A percentile compares a stretch with the other conserved stretches of the same genome.
Conservation (phyloP, 37 sponge, comb jelly and placozoan species). For the Cladorhizidae sp. region DNA sequence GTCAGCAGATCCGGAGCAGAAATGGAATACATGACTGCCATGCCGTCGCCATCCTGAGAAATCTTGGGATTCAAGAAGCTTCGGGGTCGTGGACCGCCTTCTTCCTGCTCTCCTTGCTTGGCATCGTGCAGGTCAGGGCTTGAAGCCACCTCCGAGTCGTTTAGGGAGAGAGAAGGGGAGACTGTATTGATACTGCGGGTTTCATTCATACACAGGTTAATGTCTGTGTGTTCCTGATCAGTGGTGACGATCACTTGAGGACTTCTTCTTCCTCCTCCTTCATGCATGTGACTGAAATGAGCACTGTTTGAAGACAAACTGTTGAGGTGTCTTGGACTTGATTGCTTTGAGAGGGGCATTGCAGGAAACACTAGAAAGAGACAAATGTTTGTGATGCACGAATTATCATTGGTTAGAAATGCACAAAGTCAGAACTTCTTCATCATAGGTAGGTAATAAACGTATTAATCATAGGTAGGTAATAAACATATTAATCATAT, state of each 20-base stretch:
- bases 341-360: neutral
- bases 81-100: neutral
- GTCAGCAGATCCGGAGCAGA: constrained; percentile 18
- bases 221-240: neutral
- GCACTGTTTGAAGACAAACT: neutral
- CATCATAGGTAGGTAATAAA: too few relatives aligned
- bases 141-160: neutral
- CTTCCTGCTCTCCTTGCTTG: constrained; percentile 9
- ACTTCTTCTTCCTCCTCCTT: neutral
- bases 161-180: constrained; percentile 5
- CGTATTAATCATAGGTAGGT: too few relatives aligned
- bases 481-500: too few relatives aligned
- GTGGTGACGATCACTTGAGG: constrained; percentile 41
- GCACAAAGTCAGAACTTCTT: too few relatives aligned
- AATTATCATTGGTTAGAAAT: too few relatives aligned
- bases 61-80: neutral
- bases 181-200: neutral
- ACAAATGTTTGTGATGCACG: too few relatives aligned
- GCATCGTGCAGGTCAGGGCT: neutral
- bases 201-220: neutral
- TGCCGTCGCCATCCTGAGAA: neutral
- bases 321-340: neutral
- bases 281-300: too few relatives aligned
- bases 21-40: neutral
- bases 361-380: neutral